Percentiles rank a stretch among this genome's conserved stretches.
phyloP scores from a whole-genome alignment of 2,113 vertebrate species.

The Aldabrachelys gigantea region DNA sequence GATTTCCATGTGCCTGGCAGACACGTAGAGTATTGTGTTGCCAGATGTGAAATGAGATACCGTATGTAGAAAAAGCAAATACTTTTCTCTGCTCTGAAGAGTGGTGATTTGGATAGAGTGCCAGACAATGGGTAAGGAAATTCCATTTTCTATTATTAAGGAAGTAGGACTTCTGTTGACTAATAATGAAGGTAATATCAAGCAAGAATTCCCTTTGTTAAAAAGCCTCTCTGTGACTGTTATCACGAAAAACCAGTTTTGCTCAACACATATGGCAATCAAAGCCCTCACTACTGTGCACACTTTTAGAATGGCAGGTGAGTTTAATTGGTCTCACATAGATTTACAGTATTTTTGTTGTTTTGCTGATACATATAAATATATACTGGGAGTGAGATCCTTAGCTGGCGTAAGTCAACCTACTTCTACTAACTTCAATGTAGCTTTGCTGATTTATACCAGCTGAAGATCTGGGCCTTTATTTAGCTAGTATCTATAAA shows the following conservation, averaged over 20 bases:
- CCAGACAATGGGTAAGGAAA: background rate
- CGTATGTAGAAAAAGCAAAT: background rate
- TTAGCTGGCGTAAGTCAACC: background rate
- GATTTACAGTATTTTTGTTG: conserved; percentile 12
- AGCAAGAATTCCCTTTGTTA: background rate
- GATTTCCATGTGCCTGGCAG: background rate
- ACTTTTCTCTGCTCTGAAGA: background rate
- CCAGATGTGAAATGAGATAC: background rate
- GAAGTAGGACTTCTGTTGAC: background rate
- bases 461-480: conserved; percentile 11
- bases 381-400: background rate
- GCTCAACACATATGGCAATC: background rate
- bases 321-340: background rate
- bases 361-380: background rate
- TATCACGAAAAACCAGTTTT: background rate
- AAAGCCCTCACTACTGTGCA: background rate
- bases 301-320: background rate
- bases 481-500: background rate
- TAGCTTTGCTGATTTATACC: background rate
- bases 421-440: background rate
- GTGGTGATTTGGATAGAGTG: background rate
- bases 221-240: background rate
- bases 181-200: background rate
- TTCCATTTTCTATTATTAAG: background rate
- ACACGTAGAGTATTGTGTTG: accelerated